Base-by-base conservation (phyloP, 2,113 vertebrate genomes). In the Bambusicola thoracicus region DNA sequence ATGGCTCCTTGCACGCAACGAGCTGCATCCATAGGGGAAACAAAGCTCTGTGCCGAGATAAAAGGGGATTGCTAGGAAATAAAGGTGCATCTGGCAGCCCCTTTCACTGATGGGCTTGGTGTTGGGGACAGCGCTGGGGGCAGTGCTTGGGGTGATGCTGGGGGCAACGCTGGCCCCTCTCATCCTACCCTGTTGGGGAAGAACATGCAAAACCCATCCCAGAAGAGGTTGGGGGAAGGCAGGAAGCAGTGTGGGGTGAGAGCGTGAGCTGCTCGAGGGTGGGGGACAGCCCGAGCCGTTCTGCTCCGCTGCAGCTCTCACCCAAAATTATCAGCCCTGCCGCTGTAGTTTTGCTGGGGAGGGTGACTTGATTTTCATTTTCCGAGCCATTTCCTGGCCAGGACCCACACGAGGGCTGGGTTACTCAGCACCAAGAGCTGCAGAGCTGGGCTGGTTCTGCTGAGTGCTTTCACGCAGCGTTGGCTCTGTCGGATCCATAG, bases 261-360 rank as follows among this genome's bases (percentile, higher is more conserved):
- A 75, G 85, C 2, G 46, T 46, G 55, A 34, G 38, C 92, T 17
- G 78, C 92, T 89, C 2, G 36, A 69, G 69, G 91, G 95, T 12
- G 81, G 95, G 91, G 95, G 92, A 56, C 63, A 62, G 85, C 89
- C 93, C 93, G 6, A 32, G 8, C 19, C 65, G 94, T 95, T 97
- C 90, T 81, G 93, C 87, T 95, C 81, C 91, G 89, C 66, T 95
- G 67, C n/a, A 95, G 89, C 84, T 81, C 30, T 20, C 51, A 69
- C 90, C 88, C 87, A 81, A 96, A 92, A 90, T 89, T 79, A 89
- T 49, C 75, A 72, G n/a, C 48, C 81, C 72, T 16, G 17, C 38
- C 65, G 58, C 79, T 16, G 66, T 12, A 10, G 13, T 91, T 72
- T 87, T 70, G 51, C 75, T 59, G 83, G 38, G 81, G 81, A 55